A percentile compares a stretch with the other conserved stretches of the same genome.
Conservation (phyloP, 37 sponge, comb jelly and placozoan genomes). For the Ianthella basta region DNA sequence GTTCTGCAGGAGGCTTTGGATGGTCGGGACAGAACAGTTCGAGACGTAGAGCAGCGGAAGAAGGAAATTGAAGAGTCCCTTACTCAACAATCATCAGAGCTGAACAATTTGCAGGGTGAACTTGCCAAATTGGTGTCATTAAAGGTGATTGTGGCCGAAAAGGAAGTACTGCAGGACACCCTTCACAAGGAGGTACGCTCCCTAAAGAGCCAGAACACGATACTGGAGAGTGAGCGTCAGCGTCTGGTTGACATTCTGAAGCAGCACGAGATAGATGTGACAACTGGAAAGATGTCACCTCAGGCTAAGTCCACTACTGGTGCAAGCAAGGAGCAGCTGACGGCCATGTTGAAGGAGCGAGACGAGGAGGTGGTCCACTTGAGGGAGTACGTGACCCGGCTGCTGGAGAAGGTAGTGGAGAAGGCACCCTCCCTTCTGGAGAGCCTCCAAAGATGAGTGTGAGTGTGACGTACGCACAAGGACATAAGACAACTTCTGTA, state of each 20-base stretch:
- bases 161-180: conserved; percentile 30
- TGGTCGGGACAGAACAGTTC: neutral
- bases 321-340: conserved; percentile 44
- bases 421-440: conserved; percentile 68
- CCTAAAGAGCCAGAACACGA: neutral
- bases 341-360: conserved; percentile 34
- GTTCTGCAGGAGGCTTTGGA: conserved; percentile 33
- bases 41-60: neutral
- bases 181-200: conserved; percentile 39
- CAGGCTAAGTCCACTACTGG: conserved; percentile 25
- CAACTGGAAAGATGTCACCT: conserved; percentile 10
- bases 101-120: conserved; percentile 23
- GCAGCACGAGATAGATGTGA: conserved; percentile 47
- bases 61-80: conserved; percentile 17
- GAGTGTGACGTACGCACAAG: too few species aligned
- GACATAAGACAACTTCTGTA: too few species aligned
- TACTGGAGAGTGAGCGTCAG: neutral
- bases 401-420: conserved; percentile 59
- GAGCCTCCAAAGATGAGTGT: conserved; percentile 32
- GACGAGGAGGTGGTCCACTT: conserved; percentile 55
- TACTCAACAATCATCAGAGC: conserved; percentile 6
- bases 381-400: conserved; percentile 53
- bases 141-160: conserved; percentile 21
- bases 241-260: conserved; percentile 34
- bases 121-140: conserved; percentile 8